Evolutionary conservation across 2,888 invertebrate species (phyloP).

Genomic region (Agrenia bidenticulata): DNA sequence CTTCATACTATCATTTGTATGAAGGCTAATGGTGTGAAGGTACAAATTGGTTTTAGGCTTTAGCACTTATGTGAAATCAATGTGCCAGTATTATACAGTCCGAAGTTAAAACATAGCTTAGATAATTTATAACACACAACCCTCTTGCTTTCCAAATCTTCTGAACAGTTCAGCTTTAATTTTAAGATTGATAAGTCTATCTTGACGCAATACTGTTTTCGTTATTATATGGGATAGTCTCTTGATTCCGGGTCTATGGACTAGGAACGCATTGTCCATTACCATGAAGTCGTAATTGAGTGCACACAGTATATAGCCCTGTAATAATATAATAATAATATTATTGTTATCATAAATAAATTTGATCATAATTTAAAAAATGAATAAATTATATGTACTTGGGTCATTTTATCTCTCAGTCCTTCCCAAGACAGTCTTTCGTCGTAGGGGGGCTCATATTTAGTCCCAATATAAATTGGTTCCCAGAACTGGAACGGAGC

Average conservation of each 20-base stretch:
- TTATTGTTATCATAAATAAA: background rate
- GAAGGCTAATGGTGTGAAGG: background rate
- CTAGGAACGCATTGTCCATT: conserved; percentile 57
- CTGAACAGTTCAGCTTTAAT: conserved; percentile 38
- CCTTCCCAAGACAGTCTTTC: conserved; percentile 93
- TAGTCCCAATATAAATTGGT: conserved; percentile 89
- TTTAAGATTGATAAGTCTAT: conserved; percentile 40
- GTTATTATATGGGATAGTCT: conserved; percentile 31
- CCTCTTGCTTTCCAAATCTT: conserved; percentile 41
- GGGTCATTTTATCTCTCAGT: conserved; percentile 92
- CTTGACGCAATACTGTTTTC: conserved; percentile 40
- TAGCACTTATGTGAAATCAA: background rate
- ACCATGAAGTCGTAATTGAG: conserved; percentile 56
- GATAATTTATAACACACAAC: conserved; percentile 37
- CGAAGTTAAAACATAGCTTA: background rate
- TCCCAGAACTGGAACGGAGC: conserved; percentile 85
- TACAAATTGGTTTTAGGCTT: background rate
- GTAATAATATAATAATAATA: conserved; percentile 10
- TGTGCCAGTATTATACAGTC: background rate
- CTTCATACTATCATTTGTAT: conserved; percentile 27
- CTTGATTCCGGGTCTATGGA: conserved; percentile 57
- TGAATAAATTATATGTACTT: conserved; percentile 62
- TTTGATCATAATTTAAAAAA: background rate
- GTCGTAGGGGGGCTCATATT: conserved; percentile 83
- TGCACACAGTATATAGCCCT: conserved; percentile 56